These are phyloP conservation scores for Lasioglossum lativentre DNA, from an alignment of 2,888 invertebrate genomes.

Conservation along the genomic window DNA sequence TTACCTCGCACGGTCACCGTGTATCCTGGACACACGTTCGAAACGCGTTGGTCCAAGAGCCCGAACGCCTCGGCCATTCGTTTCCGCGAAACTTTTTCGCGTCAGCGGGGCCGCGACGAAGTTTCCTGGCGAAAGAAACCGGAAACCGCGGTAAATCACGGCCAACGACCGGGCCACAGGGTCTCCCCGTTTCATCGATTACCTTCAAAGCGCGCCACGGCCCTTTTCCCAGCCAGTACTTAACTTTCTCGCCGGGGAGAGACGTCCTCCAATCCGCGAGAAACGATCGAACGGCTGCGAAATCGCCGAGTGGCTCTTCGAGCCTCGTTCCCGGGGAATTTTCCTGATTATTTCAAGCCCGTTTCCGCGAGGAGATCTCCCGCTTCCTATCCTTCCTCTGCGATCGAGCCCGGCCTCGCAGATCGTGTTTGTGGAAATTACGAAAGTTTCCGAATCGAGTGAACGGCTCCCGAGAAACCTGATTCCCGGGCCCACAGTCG, in stretches of 20 bases:
- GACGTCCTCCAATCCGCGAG: slow-evolving; percentile 29
- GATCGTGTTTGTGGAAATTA: not conserved
- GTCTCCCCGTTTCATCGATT: slow-evolving; percentile 60
- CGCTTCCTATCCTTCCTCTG: slow-evolving; percentile 1
- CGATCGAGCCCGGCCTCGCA: not conserved
- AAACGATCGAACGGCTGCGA: slow-evolving; percentile 47
- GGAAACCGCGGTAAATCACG: slow-evolving; percentile 36
- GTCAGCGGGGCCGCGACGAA: not conserved
- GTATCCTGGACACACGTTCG: not conserved
- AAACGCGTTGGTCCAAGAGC: not conserved
- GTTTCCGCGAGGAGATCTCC: slow-evolving; percentile 17
- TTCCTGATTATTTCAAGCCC: slow-evolving; percentile 45
- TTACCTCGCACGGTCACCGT: no score
- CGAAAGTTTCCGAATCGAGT: not conserved
- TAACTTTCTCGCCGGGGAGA: slow-evolving; percentile 49
- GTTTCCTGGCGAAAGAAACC: not conserved
- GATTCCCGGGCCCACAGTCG: not conserved
- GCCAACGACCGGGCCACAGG: slow-evolving; percentile 3
- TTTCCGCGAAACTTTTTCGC: slow-evolving; percentile 5
- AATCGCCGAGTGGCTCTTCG: not conserved
- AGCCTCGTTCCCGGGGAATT: slow-evolving; percentile 36
- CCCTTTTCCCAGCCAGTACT: slow-evolving; percentile 46
- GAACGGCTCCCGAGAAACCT: not conserved
- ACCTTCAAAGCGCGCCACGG: slow-evolving; percentile 45
- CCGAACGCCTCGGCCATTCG: not conserved